A percentile compares a stretch with the other conserved stretches of the same genome.
phyloP scores from a whole-genome alignment of 2,113 vertebrate genomes.

The Petrocephalus microphthalmus region DNA sequence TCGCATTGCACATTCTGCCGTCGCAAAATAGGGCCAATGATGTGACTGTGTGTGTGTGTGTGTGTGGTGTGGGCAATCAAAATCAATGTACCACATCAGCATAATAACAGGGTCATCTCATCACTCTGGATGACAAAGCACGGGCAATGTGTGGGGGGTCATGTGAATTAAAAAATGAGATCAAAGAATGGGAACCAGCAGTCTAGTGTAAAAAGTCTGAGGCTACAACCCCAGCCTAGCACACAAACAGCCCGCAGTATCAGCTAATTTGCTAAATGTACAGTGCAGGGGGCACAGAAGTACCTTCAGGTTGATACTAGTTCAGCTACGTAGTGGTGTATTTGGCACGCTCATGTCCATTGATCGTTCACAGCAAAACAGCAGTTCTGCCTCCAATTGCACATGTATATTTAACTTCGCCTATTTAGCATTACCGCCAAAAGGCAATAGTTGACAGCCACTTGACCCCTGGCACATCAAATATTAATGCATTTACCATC shows the following conservation, averaged over 20 bases:
- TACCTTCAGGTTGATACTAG: neutral
- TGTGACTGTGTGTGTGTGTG: neutral
- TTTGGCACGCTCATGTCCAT: neutral
- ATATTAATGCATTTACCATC: neutral
- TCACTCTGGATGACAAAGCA: neutral
- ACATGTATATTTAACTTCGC: neutral
- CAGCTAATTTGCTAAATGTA: neutral
- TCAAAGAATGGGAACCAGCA: neutral
- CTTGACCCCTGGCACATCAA: neutral
- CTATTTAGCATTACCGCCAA: neutral
- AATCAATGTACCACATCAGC: conserved; percentile 3
- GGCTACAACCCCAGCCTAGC: neutral
- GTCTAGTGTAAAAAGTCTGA: neutral
- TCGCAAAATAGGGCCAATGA: too few species aligned
- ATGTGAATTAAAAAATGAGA: neutral
- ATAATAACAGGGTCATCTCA: neutral
- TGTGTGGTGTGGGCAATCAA: neutral
- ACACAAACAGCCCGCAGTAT: neutral
- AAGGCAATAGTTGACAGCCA: neutral
- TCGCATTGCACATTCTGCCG: too few species aligned
- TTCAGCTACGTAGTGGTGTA: neutral
- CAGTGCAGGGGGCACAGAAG: neutral
- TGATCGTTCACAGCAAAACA: neutral
- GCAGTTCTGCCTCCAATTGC: neutral
- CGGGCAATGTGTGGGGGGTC: neutral